Base-by-base conservation (phyloP, 2,113 vertebrate species). In the Oryzias curvinotus region DNA sequence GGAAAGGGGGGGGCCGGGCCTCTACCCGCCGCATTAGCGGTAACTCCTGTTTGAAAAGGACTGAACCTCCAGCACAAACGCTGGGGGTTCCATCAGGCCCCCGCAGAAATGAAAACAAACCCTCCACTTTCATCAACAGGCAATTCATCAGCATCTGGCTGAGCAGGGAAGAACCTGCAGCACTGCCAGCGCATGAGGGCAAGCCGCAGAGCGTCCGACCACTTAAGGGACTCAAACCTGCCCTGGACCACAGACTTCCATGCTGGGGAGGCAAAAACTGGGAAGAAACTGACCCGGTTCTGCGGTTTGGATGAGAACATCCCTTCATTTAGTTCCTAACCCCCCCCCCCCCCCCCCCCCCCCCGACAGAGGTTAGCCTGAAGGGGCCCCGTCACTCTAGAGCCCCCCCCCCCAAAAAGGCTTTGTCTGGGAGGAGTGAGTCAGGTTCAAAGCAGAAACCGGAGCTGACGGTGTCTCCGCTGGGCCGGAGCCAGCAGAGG, bases 91-190 rank as follows among this genome's bases (percentile, higher is more conserved):
- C 70, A 72, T 46, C 81, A 61, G 71, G 73, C 82, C 69, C 69
- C 76, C 76, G 30, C 81, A 59, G 77, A 85, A 85, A 84, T 79
- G 73, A 87, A 87, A 88, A 87, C 86, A 88, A 88, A 68, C 56
- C 62, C 14, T 75, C 57, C 0, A 71, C 82, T 82, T 81, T 87
- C 80, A 87, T 86, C 83, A 69, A 44, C 15, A 60, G 7, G 51
- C 70, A 84, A 82, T 87, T 84, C 85, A 87, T 89, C 87, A 85
- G 75, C 71, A 68, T 82, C 67, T 77, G 77, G 83, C 73, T 85
- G 52, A 53, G 79, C 68, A 80, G 79, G 84, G 73, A 5, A 72
- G 45, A 58, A 59, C 70, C 51, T 57, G 71, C 83, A 75, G 54
- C 74, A 62, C 21, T 67, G 83, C 66, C 57, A 82, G 82, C 64